A percentile compares a stretch with the other conserved stretches of the same genome.
phyloP scores from a whole-genome alignment of 2,797 vertebrate species.

The Oceanodroma leucorhoa region DNA sequence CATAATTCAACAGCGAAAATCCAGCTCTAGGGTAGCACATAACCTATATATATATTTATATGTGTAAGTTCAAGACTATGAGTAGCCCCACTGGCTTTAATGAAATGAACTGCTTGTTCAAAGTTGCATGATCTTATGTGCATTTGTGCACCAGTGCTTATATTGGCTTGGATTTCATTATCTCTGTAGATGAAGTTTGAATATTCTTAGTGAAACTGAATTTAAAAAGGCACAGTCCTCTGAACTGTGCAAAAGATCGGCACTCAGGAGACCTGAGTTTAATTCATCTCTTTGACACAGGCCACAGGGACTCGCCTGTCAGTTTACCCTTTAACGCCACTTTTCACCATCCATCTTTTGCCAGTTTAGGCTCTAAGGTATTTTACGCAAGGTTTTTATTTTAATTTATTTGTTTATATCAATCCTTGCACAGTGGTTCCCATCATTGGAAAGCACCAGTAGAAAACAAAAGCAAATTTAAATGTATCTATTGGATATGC shows the following conservation, averaged over 20 bases:
- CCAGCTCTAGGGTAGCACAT: background rate
- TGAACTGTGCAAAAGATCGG: background rate
- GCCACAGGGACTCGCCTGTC: background rate
- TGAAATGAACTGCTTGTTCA: background rate
- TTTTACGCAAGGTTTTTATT: background rate
- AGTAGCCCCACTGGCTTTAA: background rate
- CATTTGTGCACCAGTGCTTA: background rate
- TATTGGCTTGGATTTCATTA: background rate
- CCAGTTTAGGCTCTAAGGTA: background rate
- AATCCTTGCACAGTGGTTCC: background rate
- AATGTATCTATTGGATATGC: background rate
- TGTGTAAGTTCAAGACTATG: background rate
- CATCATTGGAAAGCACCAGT: background rate
- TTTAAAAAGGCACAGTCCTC: background rate
- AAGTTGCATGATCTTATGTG: background rate
- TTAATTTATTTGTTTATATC: background rate
- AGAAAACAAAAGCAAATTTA: background rate
- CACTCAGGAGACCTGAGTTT: background rate
- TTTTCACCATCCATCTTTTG: background rate
- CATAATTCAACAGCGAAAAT: background rate
- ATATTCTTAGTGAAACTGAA: background rate
- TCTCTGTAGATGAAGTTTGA: background rate
- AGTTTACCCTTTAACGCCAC: background rate
- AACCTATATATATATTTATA: background rate
- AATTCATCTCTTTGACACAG: background rate